A percentile compares a stretch with the other conserved stretches of the same genome.
These are phyloP conservation scores for Astropecten irregularis DNA, from an alignment of 53 echinoderm and acorn worm species.

Conservation along the genomic window DNA sequence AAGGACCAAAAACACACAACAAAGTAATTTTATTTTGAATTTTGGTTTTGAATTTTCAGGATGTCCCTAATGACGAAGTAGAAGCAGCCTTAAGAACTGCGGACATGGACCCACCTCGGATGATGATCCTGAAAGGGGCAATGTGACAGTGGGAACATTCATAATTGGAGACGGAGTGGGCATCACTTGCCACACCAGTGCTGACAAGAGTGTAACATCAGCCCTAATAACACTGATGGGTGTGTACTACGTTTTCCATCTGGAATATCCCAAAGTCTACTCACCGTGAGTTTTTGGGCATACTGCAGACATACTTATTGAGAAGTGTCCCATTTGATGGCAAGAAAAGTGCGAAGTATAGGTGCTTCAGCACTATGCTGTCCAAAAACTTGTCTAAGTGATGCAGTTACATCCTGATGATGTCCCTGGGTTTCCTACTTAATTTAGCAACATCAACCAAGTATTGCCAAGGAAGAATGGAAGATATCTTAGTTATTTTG, in stretches of 20 bases:
- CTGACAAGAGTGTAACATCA: background rate
- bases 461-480: too few relatives aligned
- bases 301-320: constrained; percentile 24
- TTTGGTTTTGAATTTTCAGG: background rate
- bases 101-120: background rate
- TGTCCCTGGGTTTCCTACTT: too few relatives aligned
- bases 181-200: background rate
- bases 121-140: background rate
- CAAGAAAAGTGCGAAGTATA: constrained; percentile 29
- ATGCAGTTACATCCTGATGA: too few relatives aligned
- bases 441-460: too few relatives aligned
- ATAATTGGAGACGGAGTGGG: background rate
- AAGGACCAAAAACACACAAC: too few relatives aligned
- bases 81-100: constrained; percentile 3
- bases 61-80: background rate
- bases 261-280: constrained; percentile 34
- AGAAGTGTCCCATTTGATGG: constrained; percentile 20
- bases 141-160: background rate
- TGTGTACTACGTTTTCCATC: constrained; percentile 33
- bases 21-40: too few relatives aligned
- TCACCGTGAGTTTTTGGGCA: constrained; percentile 36
- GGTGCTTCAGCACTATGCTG: too few relatives aligned
- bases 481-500: too few relatives aligned
- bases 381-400: too few relatives aligned
- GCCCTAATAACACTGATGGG: constrained; percentile 5